Evolutionary conservation across 2,113 vertebrate species (phyloP), one percentile per base, ranked within the genome.

Genomic region (Channa maculata): DNA sequence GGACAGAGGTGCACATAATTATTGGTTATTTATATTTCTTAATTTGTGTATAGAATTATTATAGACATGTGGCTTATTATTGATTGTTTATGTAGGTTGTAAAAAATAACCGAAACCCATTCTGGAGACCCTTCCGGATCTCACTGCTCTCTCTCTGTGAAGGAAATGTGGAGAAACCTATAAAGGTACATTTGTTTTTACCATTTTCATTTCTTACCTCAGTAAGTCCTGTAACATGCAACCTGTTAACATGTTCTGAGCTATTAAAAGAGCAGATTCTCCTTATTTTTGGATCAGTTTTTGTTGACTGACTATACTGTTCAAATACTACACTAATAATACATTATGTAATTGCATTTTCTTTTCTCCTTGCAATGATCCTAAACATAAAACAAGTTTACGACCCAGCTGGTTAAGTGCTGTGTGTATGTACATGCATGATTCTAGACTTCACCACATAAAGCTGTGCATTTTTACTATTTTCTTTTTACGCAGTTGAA

Each of bases 51-150:
- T 9, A 5, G 2, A 13, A 24, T 41, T 4, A 0, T 53, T 0
- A 1, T 1, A 9, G 5, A 49, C 34, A 3, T 8, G 24, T 24
- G 45, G 5, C 61, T 83, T 34, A 52, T 49, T 0, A 4, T 5
- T 1, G 50, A 55, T 3, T 12, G 1, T 68, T 69, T 11, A 11
- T 50, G 0, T 43, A 99, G 97, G 96, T 98, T 69, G 90, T 99
- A 63, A 95, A 96, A 78, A 96, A 98, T 86, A 99, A 98, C 74
- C 81, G 97, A 66, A 98, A 98, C 92, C 98, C 97, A 65, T 92
- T 88, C 49, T 99, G 98, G 98, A 96, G 75, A 65, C 97, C 97
- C 3, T 98, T 99, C 85, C 95, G 93, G 88, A 92, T 99, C 65
- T 94, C 97, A 55, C 84, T 99, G 46, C 96, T 95, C 84, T 94